These are phyloP conservation scores for Suillia variegata DNA, from an alignment of 2,888 invertebrate species.

Conservation along the genomic window DNA sequence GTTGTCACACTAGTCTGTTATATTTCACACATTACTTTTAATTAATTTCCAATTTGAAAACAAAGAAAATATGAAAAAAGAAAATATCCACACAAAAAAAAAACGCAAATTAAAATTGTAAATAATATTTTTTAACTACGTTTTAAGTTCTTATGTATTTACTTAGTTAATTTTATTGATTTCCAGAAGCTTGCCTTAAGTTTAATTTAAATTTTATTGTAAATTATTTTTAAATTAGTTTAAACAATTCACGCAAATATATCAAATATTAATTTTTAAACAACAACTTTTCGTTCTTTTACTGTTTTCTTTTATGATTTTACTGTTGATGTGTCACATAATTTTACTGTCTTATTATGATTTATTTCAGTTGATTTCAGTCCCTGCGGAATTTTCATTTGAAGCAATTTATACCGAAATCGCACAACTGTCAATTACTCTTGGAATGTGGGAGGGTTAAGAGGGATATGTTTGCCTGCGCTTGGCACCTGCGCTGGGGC, in stretches of 20 bases:
- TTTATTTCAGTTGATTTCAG: too few relatives aligned
- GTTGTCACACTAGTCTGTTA: conserved; percentile 47
- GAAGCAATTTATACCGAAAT: too few relatives aligned
- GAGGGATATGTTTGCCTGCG: conserved; percentile 51
- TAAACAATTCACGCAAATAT: not conserved
- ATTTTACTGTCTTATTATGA: conserved; percentile 17
- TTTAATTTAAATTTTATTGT: not conserved
- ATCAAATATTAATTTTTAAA: not conserved
- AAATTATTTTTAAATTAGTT: not conserved
- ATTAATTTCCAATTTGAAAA: conserved; percentile 7
- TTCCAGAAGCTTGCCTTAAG: not conserved
- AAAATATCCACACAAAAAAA: too few relatives aligned
- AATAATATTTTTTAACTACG: not conserved
- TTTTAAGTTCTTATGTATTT: not conserved
- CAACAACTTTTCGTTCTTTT: conserved; percentile 1
- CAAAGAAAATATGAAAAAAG: too few relatives aligned
- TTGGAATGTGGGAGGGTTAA: conserved; percentile 57
- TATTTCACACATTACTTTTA: conserved; percentile 33
- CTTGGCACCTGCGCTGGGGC: too few relatives aligned
- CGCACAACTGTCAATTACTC: conserved; percentile 32
- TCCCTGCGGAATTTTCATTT: too few relatives aligned
- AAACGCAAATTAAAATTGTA: not conserved
- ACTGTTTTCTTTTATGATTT: not conserved
- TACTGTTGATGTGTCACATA: conserved; percentile 34
- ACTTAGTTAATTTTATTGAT: not conserved